phyloP scores from a whole-genome alignment of 2,797 vertebrate species.

The Pangasius sanitwongsei region DNA sequence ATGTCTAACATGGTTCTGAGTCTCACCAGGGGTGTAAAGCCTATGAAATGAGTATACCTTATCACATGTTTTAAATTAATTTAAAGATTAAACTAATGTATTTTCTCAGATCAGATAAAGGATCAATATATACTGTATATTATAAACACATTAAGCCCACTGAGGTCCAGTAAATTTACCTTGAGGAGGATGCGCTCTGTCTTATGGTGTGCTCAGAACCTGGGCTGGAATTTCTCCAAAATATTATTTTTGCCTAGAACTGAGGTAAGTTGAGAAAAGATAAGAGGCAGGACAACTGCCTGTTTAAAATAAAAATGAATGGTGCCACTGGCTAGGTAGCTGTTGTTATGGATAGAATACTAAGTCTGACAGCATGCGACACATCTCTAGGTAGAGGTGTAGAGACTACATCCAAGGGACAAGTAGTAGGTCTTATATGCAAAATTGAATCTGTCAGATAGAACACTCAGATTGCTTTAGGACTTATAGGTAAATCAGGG shows the following conservation, averaged over 20 bases:
- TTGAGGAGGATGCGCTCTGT: not conserved
- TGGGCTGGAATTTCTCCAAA: not conserved
- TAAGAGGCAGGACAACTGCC: not conserved
- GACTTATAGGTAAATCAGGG: not conserved
- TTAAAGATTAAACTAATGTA: not conserved
- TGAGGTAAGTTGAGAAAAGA: not conserved
- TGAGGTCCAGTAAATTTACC: not conserved
- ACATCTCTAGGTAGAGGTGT: not conserved
- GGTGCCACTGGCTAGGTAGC: not conserved
- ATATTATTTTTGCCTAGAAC: not conserved
- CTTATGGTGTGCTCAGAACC: not conserved
- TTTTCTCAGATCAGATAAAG: not conserved
- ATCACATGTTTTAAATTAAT: no score
- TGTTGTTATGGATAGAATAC: not conserved
- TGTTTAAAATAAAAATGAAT: not conserved
- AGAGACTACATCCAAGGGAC: not conserved
- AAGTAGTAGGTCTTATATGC: not conserved
- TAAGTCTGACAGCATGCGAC: not conserved
- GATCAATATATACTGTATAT: not conserved
- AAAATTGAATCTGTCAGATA: not conserved
- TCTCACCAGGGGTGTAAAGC: not conserved
- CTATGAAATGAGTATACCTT: not conserved
- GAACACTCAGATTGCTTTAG: slow-evolving; percentile 3
- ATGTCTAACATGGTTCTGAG: not conserved
- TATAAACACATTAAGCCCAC: not conserved